Evolutionary conservation across 2,797 vertebrate genomes (phyloP).

Genomic region (Morelia viridis): DNA sequence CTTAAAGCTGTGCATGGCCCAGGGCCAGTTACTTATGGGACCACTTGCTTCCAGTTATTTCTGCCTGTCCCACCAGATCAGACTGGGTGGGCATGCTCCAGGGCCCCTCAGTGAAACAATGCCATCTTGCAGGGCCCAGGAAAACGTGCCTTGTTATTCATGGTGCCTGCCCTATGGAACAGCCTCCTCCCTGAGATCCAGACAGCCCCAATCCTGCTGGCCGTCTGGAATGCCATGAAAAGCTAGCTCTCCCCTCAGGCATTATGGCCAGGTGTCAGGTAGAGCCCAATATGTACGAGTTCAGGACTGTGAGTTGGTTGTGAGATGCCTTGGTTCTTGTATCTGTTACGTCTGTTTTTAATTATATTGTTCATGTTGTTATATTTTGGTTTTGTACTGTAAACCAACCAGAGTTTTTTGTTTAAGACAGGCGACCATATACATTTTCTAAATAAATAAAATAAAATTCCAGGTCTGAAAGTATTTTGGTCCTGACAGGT

Average conservation of each 20-base stretch:
- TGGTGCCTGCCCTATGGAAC: neutral
- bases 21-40: neutral
- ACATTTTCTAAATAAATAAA: neutral
- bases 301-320: neutral
- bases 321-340: neutral
- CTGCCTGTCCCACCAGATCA: neutral
- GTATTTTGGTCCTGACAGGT: neutral
- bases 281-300: neutral
- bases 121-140: neutral
- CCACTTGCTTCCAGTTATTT: neutral
- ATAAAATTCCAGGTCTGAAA: neutral
- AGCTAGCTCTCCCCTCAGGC: too few relatives aligned
- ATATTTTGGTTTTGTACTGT: neutral
- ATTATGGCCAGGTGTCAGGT: neutral
- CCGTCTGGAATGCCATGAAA: neutral
- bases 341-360: neutral
- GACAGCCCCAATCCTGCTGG: neutral
- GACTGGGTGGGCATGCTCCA: neutral
- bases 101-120: neutral
- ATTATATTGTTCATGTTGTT: neutral
- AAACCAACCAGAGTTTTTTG: neutral
- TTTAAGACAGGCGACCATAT: neutral
- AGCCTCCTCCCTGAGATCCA: neutral
- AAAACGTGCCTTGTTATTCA: neutral
- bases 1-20: neutral